Percentiles rank a stretch among this genome's conserved stretches.
phyloP scores from a whole-genome alignment of 1,140 invertebrate species.

The Macrosteles quadrilineatus region DNA sequence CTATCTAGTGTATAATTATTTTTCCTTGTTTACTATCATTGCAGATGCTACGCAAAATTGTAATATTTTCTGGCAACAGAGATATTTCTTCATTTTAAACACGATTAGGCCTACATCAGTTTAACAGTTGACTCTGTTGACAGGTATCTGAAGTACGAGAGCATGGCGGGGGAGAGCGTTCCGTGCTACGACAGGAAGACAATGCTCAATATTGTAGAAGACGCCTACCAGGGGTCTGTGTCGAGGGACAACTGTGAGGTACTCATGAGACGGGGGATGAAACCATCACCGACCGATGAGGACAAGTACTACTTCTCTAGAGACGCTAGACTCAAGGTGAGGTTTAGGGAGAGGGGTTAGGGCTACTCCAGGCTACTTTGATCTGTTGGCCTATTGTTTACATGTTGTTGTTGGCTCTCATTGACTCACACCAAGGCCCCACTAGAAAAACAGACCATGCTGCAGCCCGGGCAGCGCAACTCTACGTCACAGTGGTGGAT shows the following conservation, averaged over 20 bases:
- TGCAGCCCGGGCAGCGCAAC: too few species aligned
- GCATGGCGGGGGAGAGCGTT: constrained; percentile 57
- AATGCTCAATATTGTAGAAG: constrained; percentile 69
- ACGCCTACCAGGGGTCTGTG: constrained; percentile 70
- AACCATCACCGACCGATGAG: constrained; percentile 49
- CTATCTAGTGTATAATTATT: too few species aligned
- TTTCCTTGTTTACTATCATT: too few species aligned
- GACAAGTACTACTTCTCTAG: constrained; percentile 64
- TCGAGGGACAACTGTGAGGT: constrained; percentile 65
- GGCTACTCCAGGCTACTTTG: not conserved
- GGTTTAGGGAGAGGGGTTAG: too few species aligned
- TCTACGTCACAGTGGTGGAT: too few species aligned
- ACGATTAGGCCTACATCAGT: too few species aligned
- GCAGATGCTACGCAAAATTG: too few species aligned
- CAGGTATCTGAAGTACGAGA: constrained; percentile 69
- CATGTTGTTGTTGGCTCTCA: not conserved
- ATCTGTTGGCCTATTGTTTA: not conserved
- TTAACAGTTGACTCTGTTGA: too few species aligned
- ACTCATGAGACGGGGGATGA: constrained; percentile 72
- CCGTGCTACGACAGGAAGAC: constrained; percentile 72
- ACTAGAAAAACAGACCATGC: too few species aligned
- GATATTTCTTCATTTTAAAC: too few species aligned
- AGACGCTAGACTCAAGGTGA: constrained; percentile 61
- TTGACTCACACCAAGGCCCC: too few species aligned
- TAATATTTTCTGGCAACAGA: too few species aligned